A percentile compares a stretch with the other conserved stretches of the same genome.
phyloP scores from a whole-genome alignment of 2,797 vertebrate genomes.

The Naso thynnoides region DNA sequence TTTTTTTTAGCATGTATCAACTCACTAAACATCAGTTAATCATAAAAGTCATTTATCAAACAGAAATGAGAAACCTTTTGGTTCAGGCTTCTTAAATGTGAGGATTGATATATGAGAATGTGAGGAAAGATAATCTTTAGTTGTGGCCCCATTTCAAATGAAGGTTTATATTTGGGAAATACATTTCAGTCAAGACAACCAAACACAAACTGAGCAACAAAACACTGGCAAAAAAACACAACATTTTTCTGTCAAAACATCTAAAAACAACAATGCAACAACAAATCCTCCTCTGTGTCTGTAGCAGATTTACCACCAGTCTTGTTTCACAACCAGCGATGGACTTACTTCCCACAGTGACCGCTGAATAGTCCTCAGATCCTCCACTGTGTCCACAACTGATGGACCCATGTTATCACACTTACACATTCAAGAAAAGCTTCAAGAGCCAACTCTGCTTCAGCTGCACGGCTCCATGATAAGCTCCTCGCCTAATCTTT shows the following conservation, averaged over 20 bases:
- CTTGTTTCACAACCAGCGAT: constrained; percentile 36
- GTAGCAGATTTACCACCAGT: constrained; percentile 35
- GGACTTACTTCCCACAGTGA: constrained; percentile 86
- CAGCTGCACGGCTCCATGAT: constrained; percentile 41
- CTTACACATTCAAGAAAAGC: constrained; percentile 48
- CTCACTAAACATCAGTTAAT: neutral
- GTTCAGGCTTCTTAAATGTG: neutral
- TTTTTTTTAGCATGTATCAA: neutral
- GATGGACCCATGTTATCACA: constrained; percentile 70
- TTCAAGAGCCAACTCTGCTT: constrained; percentile 26
- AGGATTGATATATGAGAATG: neutral
- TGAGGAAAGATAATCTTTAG: neutral
- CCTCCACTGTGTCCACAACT: constrained; percentile 80
- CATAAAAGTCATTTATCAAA: neutral
- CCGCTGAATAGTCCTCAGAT: constrained; percentile 78
- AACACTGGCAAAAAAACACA: constrained; percentile 5
- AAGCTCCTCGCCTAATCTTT: constrained; percentile 25
- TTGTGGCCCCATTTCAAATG: neutral
- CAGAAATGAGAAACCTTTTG: neutral
- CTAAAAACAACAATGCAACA: constrained; percentile 41
- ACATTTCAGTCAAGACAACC: constrained; percentile 8
- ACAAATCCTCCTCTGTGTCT: constrained; percentile 18
- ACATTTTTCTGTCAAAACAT: neutral
- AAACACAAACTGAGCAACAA: constrained; percentile 10
- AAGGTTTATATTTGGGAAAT: constrained; percentile 2